A percentile compares a stretch with the other conserved stretches of the same genome.
Conservation (phyloP, 1,140 invertebrate genomes). For the Reticulitermes speratus region DNA sequence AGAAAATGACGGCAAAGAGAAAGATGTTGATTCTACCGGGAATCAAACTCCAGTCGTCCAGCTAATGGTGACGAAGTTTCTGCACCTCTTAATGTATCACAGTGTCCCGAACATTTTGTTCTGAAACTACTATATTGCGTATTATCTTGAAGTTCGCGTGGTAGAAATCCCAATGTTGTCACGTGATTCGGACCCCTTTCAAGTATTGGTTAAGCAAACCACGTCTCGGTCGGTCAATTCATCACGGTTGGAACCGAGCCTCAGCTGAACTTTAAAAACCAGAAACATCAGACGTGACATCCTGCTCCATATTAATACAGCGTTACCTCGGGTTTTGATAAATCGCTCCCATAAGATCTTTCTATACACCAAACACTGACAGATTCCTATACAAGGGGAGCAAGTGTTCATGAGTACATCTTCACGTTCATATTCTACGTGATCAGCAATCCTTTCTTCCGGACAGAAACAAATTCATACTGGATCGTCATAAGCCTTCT, state of each 20-base stretch:
- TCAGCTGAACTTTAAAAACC: not conserved
- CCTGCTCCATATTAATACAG: not conserved
- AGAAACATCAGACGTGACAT: not conserved
- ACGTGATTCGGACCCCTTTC: not conserved
- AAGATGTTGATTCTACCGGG: too few species aligned
- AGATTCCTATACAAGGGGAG: not conserved
- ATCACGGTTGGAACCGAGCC: not conserved
- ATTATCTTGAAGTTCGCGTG: not conserved
- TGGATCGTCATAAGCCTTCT: not conserved
- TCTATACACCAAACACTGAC: not conserved
- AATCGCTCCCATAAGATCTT: not conserved
- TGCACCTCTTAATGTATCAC: too few species aligned
- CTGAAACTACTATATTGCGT: not conserved
- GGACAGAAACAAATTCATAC: not conserved
- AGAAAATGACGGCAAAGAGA: too few species aligned
- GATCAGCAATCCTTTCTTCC: not conserved
- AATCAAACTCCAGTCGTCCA: too few species aligned
- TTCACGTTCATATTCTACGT: not conserved
- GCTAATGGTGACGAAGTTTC: too few species aligned
- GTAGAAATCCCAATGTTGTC: not conserved
- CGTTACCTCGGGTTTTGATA: not conserved
- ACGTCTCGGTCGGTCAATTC: not conserved
- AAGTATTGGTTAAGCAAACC: conserved; percentile 12
- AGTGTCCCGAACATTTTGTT: too few species aligned
- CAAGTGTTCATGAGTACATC: not conserved